These are phyloP conservation scores for Anolis sagrei DNA, from an alignment of 2,113 vertebrate genomes.

Conservation along the genomic window DNA sequence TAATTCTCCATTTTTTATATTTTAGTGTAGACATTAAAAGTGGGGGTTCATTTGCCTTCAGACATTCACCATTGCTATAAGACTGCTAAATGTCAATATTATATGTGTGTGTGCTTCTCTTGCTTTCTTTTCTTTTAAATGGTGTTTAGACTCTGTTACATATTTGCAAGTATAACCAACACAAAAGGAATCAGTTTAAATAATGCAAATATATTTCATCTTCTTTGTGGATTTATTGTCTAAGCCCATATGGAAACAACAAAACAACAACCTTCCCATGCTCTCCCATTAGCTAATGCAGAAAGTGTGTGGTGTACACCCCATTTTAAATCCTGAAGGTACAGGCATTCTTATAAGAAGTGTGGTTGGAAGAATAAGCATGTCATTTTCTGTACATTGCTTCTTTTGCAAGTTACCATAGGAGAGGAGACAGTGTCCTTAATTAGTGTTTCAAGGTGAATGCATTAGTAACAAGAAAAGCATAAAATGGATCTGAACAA, in stretches of 20 bases:
- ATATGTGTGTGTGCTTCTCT: too few species aligned
- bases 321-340: background rate
- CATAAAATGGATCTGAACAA: constrained; percentile 28
- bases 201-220: too few species aligned
- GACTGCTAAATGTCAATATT: too few species aligned
- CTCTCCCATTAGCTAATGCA: background rate
- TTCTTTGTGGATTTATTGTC: background rate
- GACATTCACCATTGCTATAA: too few species aligned
- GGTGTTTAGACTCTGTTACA: too few species aligned
- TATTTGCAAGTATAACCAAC: too few species aligned
- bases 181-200: background rate
- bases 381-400: background rate
- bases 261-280: background rate
- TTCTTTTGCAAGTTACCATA: background rate
- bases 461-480: constrained; percentile 32
- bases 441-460: constrained; percentile 43
- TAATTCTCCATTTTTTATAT: too few species aligned
- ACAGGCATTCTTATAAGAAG: background rate
- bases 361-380: background rate
- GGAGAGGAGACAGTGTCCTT: constrained; percentile 25
- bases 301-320: background rate
- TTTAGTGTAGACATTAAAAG: too few species aligned
- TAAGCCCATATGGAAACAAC: background rate
- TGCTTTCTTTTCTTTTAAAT: too few species aligned
- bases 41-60: too few species aligned